These are phyloP conservation scores for Protonemura montana DNA, from an alignment of 2,888 invertebrate species.

Conservation along the genomic window DNA sequence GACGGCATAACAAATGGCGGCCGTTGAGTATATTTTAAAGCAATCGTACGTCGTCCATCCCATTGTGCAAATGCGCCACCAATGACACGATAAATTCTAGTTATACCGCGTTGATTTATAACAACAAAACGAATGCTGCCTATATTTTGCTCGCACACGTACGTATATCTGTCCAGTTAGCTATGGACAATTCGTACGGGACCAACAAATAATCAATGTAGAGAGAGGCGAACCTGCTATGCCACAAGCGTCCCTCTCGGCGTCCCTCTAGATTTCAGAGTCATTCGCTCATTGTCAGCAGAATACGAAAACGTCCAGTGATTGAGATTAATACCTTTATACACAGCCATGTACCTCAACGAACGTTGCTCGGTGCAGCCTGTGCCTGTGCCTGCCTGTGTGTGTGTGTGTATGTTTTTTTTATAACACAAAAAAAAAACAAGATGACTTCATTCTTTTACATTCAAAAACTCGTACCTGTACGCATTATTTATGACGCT, in stretches of 20 bases:
- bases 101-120: slow-evolving; percentile 28
- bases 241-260: slow-evolving; percentile 16
- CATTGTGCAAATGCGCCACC: slow-evolving; percentile 38
- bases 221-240: not conserved
- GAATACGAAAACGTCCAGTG: slow-evolving; percentile 21
- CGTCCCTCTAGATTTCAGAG: slow-evolving; percentile 15
- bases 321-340: slow-evolving; percentile 38
- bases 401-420: not conserved
- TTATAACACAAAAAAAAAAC: not conserved
- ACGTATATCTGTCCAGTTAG: slow-evolving; percentile 31
- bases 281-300: slow-evolving; percentile 34
- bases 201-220: slow-evolving; percentile 41
- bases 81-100: slow-evolving; percentile 38
- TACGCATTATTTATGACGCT: slow-evolving; percentile 22
- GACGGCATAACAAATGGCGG: not conserved
- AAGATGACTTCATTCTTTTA: slow-evolving; percentile 31
- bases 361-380: not conserved
- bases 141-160: slow-evolving; percentile 13
- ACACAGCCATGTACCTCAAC: not conserved
- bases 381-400: not conserved
- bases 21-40: slow-evolving; percentile 29
- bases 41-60: not conserved
- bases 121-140: slow-evolving; percentile 17
- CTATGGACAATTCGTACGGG: slow-evolving; percentile 24
- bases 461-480: slow-evolving; percentile 29